Evolutionary conservation across 2,797 vertebrate species (phyloP).

Genomic region (Cygnus olor): DNA sequence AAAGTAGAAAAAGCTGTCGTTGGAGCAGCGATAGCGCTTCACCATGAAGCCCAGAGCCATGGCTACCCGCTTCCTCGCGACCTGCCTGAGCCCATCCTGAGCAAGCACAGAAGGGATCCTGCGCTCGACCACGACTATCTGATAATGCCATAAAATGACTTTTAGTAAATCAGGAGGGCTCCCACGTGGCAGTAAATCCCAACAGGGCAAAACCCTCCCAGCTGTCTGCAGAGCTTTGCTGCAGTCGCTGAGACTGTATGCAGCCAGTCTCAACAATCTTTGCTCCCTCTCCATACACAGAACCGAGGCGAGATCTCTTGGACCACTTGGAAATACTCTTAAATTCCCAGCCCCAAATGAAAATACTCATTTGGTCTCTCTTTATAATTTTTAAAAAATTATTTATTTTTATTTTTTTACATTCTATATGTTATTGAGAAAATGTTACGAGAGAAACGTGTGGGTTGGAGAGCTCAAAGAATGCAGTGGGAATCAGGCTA

Average conservation of each 20-base stretch:
- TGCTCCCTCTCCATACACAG: neutral
- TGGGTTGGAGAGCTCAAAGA: neutral
- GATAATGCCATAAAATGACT: slow-evolving; percentile 73
- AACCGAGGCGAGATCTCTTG: neutral
- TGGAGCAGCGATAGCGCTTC: slow-evolving; percentile 51
- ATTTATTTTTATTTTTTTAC: no score
- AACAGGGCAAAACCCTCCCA: slow-evolving; percentile 74
- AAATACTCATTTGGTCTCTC: neutral
- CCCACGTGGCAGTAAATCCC: slow-evolving; percentile 78
- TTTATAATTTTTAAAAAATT: neutral
- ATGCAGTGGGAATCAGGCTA: neutral
- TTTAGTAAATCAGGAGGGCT: slow-evolving; percentile 71
- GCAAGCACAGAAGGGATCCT: neutral
- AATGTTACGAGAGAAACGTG: neutral
- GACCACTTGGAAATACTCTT: neutral
- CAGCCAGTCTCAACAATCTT: neutral
- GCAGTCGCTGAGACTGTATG: slow-evolving; percentile 5
- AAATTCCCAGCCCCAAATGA: neutral
- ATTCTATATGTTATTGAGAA: neutral
- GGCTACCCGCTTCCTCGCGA: neutral
- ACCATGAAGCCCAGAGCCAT: slow-evolving; percentile 75
- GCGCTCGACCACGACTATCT: neutral
- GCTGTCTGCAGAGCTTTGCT: slow-evolving; percentile 71
- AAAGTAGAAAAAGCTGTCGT: slow-evolving; percentile 63
- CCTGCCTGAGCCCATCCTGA: slow-evolving; percentile 1